Conservation (phyloP, 1,140 invertebrate species). For the Drosophila setifemur region DNA sequence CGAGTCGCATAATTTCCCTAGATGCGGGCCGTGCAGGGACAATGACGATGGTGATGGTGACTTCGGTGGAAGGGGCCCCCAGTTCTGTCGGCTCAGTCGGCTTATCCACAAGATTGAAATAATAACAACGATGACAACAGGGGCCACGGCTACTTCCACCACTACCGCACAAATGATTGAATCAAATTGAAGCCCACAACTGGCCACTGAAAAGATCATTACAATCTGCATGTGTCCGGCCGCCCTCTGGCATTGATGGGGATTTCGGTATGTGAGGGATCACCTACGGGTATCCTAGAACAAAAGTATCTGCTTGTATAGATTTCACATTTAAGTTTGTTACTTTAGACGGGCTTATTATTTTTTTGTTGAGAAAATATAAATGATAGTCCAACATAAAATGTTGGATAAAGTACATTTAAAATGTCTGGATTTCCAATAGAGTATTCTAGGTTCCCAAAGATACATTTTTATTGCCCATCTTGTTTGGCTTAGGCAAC, state of each 20-base stretch:
- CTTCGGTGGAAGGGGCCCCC: constrained; percentile 1
- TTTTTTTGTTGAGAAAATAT: no score
- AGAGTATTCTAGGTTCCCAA: background rate
- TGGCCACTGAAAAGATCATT: constrained; percentile 28
- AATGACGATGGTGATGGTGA: no score
- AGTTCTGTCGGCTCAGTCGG: constrained; percentile 4
- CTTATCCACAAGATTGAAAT: constrained; percentile 59
- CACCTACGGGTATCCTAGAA: background rate
- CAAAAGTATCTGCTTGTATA: no score
- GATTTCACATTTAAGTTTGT: no score
- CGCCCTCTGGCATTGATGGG: background rate
- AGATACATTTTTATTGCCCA: background rate
- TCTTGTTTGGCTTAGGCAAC: background rate
- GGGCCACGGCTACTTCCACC: constrained; percentile 26
- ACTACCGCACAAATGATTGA: constrained; percentile 61
- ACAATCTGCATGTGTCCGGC: constrained; percentile 23
- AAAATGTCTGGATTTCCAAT: no score
- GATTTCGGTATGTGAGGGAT: background rate
- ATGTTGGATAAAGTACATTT: no score
- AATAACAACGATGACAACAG: constrained; percentile 49
- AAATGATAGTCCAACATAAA: no score
- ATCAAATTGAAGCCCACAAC: constrained; percentile 58
- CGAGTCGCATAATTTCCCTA: constrained; percentile 50
- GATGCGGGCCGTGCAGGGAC: constrained; percentile 55
- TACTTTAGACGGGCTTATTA: no score